Base-by-base conservation (phyloP, 64 coral and sea anemone genomes). In the Pachyseris speciosa region DNA sequence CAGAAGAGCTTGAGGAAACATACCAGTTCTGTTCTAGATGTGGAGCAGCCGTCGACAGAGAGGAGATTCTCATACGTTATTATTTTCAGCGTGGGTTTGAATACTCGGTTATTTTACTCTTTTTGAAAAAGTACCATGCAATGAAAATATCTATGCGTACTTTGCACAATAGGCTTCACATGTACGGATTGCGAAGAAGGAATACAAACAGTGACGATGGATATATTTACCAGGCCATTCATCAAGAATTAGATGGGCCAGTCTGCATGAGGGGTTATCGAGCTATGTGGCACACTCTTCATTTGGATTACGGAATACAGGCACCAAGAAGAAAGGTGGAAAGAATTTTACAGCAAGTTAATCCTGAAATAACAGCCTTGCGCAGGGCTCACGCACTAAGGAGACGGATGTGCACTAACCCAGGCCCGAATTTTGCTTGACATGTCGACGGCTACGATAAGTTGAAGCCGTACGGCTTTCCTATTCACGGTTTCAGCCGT, bases 381-480 rank as follows among this genome's bases (percentile, higher is more conserved):
- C 72, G 81, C 64, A 73, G 31, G 74, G 83, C 39, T 37, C 57
- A 86, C 38, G 28, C 37, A 51, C 52, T 92, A 57, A 76, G 80
- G 40, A 22, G 90, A 31, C 58, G 81, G 75, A 28, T 64, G 34
- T 92, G 86, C 61, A 47, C 68, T 75, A 69, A 60, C 4, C 91
- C 89, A 72, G 80, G 69, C 17, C 78, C 89, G 2, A 90, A 90
- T 52, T 80, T 68, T 67, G 75, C 64, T 48, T 83, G 77, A 78
- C 88, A 91, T 10, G 76, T 71, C 0, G 88, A 91, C 37, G 76
- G 76, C 12, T 83, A 71, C 65, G 88, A 91, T 36, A 83, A 83
- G 33, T 53, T 91, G 31, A 91, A 83, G 45, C 88, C 75, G 24
- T 90, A 80, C n/a, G 88, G 75, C 28, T 88, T 90, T 57, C 88